Conservation (phyloP, 1,140 invertebrate genomes). For the Trigoniulus corallinus region DNA sequence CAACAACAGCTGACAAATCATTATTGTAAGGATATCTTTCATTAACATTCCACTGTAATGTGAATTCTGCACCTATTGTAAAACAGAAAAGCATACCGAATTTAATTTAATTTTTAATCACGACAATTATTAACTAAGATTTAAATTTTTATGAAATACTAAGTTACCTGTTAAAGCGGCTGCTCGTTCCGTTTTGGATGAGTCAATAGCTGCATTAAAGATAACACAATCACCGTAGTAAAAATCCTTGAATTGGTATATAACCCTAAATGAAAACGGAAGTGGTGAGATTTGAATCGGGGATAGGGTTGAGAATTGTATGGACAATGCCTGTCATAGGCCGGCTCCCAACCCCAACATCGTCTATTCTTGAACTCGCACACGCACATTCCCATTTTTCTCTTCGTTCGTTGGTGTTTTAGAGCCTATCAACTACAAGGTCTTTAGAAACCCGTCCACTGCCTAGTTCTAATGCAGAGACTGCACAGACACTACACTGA, state of each 20-base stretch:
- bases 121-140: background rate
- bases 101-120: background rate
- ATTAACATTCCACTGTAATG: background rate
- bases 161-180: constrained; percentile 1
- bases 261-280: background rate
- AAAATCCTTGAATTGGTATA: background rate
- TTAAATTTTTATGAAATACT: background rate
- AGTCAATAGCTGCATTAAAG: background rate
- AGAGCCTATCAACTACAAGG: too few relatives aligned
- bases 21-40: background rate
- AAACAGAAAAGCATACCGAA: too few relatives aligned
- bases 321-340: background rate
- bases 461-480: too few relatives aligned
- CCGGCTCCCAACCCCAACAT: background rate
- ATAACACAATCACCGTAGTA: background rate
- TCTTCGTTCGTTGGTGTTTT: too few relatives aligned
- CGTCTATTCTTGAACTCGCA: too few relatives aligned
- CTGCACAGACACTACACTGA: too few relatives aligned
- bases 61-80: constrained; percentile 1
- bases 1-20: constrained; percentile 2
- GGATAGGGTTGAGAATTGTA: background rate
- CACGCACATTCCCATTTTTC: too few relatives aligned
- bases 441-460: too few relatives aligned
- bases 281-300: background rate
- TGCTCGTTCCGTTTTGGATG: background rate